phyloP scores from a whole-genome alignment of 2,888 invertebrate species.

The Actias luna region DNA sequence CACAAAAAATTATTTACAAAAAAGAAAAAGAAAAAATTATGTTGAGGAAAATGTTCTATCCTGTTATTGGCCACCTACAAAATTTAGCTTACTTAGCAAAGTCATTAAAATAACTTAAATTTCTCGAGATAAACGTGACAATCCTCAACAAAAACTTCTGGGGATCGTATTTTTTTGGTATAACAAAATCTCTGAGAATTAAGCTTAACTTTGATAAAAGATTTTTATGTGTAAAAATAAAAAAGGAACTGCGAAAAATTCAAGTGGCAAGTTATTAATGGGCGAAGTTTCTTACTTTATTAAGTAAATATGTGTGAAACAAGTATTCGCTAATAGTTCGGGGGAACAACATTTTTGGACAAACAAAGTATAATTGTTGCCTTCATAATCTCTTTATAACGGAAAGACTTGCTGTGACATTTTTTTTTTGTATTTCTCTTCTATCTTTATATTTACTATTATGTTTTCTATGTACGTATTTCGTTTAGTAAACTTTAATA shows the following conservation, averaged over 20 bases:
- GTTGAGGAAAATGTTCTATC: too few species aligned
- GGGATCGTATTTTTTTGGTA: neutral
- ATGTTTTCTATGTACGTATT: too few species aligned
- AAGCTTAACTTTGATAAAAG: neutral
- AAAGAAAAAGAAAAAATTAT: too few species aligned
- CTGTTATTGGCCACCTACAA: too few species aligned
- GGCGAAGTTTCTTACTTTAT: conserved; percentile 9
- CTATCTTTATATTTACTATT: neutral
- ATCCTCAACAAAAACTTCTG: neutral
- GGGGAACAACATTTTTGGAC: neutral
- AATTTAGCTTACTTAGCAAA: too few species aligned
- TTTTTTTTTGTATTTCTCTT: neutral
- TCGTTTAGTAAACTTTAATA: too few species aligned
- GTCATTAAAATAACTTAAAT: too few species aligned
- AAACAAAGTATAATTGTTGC: neutral
- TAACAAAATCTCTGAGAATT: neutral
- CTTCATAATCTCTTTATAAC: neutral
- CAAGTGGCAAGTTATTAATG: neutral
- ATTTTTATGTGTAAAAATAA: neutral
- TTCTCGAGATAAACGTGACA: too few species aligned
- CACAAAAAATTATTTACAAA: too few species aligned
- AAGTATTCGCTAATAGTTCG: neutral
- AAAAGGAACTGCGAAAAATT: neutral
- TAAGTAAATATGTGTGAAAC: neutral
- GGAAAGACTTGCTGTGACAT: neutral